These are phyloP conservation scores for Ondatra zibethicus DNA, from an alignment of 2,113 vertebrate species.

Conservation along the genomic window DNA sequence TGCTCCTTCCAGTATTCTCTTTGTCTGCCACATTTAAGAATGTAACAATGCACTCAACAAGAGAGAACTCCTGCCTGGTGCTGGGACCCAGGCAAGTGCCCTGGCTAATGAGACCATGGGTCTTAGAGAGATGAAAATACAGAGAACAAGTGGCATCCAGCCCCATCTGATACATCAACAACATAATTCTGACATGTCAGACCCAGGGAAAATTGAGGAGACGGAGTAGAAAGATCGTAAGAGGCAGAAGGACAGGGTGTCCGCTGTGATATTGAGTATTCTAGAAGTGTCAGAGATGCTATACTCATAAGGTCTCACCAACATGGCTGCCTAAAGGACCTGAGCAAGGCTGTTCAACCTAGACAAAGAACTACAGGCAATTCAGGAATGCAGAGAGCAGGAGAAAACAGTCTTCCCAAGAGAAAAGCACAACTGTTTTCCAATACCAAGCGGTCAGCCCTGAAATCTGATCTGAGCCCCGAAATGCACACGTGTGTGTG, in stretches of 20 bases:
- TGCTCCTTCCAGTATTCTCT: not conserved
- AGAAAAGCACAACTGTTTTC: not conserved
- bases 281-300: not conserved
- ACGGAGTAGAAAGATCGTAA: not conserved
- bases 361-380: not conserved
- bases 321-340: not conserved
- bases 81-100: not conserved
- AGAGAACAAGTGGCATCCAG: not conserved
- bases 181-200: not conserved
- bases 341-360: not conserved
- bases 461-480: not conserved
- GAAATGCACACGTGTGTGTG: fast-evolving
- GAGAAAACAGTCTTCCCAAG: not conserved
- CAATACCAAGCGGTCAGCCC: not conserved
- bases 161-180: not conserved
- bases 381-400: not conserved
- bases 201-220: not conserved
- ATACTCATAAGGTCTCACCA: not conserved
- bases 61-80: not conserved
- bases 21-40: not conserved
- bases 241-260: not conserved
- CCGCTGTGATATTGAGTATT: not conserved
- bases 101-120: not conserved
- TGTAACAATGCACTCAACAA: not conserved
- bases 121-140: not conserved